These are phyloP conservation scores for Protonibea diacanthus DNA, from an alignment of 2,797 vertebrate genomes.

Conservation along the genomic window DNA sequence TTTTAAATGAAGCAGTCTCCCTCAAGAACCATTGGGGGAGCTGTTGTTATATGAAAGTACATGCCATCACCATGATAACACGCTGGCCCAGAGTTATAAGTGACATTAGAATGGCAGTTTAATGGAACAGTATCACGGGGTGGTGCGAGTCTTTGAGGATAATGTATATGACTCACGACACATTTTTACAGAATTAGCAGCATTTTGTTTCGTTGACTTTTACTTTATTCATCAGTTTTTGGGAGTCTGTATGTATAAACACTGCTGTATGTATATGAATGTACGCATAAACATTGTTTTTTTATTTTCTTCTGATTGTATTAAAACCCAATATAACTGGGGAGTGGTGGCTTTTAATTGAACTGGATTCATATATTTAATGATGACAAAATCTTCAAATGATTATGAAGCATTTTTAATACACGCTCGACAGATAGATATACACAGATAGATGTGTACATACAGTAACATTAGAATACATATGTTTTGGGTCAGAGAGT, in stretches of 20 bases:
- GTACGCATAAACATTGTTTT: neutral
- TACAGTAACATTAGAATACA: neutral
- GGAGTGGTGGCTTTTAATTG: neutral
- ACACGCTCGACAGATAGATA: neutral
- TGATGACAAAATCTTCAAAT: neutral
- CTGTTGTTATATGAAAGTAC: slow-evolving; percentile 45
- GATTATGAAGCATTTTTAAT: neutral
- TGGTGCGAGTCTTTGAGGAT: neutral
- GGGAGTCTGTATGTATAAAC: neutral
- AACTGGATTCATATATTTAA: neutral
- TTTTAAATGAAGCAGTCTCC: slow-evolving; percentile 37
- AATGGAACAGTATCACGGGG: neutral
- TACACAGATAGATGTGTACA: neutral
- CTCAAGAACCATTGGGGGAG: slow-evolving; percentile 50
- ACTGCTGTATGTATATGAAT: no score
- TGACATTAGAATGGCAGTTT: neutral
- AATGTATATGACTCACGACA: neutral
- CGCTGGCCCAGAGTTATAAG: neutral
- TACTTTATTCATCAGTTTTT: neutral
- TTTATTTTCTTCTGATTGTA: neutral
- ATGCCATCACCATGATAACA: neutral
- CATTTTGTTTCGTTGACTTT: neutral
- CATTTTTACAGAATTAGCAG: neutral
- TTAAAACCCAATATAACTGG: neutral
- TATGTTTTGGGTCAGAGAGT: neutral